phyloP scores from a whole-genome alignment of 2,888 invertebrate genomes.

The Eugnorisma glareosa region DNA sequence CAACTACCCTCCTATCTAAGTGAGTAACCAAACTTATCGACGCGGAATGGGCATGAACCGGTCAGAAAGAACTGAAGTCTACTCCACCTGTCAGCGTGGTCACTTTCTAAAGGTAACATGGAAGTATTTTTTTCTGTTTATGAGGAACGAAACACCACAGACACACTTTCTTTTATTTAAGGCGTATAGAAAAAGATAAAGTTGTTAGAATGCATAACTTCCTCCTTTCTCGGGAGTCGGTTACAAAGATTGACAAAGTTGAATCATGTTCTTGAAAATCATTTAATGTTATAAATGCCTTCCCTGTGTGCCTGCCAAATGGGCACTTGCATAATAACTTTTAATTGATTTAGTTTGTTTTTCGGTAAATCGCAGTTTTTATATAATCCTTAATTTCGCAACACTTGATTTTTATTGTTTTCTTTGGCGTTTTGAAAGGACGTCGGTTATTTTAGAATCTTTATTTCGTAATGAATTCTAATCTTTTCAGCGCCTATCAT shows the following conservation, averaged over 20 bases:
- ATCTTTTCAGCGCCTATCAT: not conserved
- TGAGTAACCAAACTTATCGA: not conserved
- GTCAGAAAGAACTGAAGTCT: not conserved
- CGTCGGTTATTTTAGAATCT: not conserved
- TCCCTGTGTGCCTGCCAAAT: not conserved
- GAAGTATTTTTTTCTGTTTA: not conserved
- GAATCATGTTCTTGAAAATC: not conserved
- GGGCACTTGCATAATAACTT: not conserved
- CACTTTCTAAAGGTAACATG: not conserved
- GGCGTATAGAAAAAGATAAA: not conserved
- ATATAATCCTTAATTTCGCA: not conserved
- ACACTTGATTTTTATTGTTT: not conserved
- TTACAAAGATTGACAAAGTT: not conserved
- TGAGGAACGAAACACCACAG: not conserved
- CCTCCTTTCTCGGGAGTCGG: not conserved
- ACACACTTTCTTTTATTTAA: not conserved
- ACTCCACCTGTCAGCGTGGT: not conserved
- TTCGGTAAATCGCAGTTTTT: not conserved
- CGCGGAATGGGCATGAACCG: not conserved
- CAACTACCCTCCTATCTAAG: not conserved
- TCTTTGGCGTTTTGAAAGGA: not conserved
- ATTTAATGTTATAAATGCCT: not conserved
- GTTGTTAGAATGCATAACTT: not conserved
- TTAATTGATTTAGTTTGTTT: not conserved
- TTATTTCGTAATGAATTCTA: not conserved